Evolutionary conservation across 2,888 invertebrate genomes (phyloP), one percentile per base, ranked within the genome.

Genomic region (Drosophila mimica): DNA sequence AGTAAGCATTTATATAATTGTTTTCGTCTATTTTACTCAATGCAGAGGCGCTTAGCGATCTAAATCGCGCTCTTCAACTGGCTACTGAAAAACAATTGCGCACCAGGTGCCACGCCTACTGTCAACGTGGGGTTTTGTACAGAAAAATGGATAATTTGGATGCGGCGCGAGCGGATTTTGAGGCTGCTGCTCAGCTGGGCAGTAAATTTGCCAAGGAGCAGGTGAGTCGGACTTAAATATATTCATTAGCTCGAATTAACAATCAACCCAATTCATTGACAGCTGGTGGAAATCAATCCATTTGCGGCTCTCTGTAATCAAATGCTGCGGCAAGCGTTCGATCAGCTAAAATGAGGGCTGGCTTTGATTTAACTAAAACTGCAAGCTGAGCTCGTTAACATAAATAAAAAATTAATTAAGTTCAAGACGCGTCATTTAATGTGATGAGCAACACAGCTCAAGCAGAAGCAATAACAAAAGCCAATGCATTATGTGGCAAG

Each of bases 241-340:
- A 25, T 8, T 1, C 8, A 20, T 15, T 34, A 3, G 46, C 3
- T 5, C 9, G 1, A 28, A 20, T 28, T 33, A 30, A n/a, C 11
- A 28, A 20, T 28, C 13, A 17, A 43, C 1, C 20, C 13, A 33
- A 25, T 46, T 38, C 15, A 25, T 46, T 79, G 83, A 2, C 72
- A 97, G 95, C 94, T 98, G 60, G 96, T 98, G 5, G 96, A 97
- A 91, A 92, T 98, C 91, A 99, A 99, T 93, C 98, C 99, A 0
- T 99, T 98, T 92, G 98, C 99, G 5, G 98, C 98, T 0, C 95
- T 99, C 61, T 99, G 99, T 93, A 99, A 99, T 93, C 96, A 98
- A 93, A 98, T 99, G 98, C 94, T 98, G 66, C 94, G 95, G 61
- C 96, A 97, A 93, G 96, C 97, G 51, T 95, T 97, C 94, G 94